These are phyloP conservation scores for Typhlichthys subterraneus DNA, from an alignment of 2,797 vertebrate genomes.

Conservation along the genomic window DNA sequence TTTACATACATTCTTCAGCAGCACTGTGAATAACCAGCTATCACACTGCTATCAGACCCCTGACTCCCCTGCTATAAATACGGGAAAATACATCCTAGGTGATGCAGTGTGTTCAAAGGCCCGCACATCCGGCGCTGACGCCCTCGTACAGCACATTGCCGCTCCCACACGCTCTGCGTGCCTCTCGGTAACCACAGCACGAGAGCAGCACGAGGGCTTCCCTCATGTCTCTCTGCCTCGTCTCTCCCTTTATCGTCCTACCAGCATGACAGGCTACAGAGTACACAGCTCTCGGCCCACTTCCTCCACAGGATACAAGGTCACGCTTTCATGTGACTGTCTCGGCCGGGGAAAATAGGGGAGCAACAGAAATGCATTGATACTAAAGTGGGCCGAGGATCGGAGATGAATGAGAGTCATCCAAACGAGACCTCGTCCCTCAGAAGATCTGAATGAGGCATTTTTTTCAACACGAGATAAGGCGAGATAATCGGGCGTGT, in stretches of 20 bases:
- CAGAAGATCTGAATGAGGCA: constrained; percentile 67
- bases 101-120: constrained; percentile 59
- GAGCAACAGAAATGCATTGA: constrained; percentile 49
- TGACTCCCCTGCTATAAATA: constrained; percentile 59
- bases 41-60: constrained; percentile 57
- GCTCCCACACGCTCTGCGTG: constrained; percentile 66
- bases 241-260: constrained; percentile 69
- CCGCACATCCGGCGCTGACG: constrained; percentile 64
- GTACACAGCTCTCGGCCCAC: constrained; percentile 56
- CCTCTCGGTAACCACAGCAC: constrained; percentile 68
- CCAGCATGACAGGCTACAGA: constrained; percentile 66
- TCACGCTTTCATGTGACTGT: constrained; percentile 67
- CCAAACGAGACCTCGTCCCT: constrained; percentile 56
- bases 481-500: constrained; percentile 59
- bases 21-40: constrained; percentile 17
- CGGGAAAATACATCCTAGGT: constrained; percentile 52
- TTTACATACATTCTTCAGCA: constrained; percentile 5
- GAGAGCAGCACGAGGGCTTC: constrained; percentile 67
- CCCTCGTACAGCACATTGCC: constrained; percentile 73
- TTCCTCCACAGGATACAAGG: constrained; percentile 62
- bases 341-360: constrained; percentile 63
- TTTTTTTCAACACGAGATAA: constrained; percentile 76
- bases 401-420: constrained; percentile 65
- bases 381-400: constrained; percentile 34
- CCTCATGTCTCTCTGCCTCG: constrained; percentile 55